These are phyloP conservation scores for Tridacna gigas DNA, from an alignment of 2,888 invertebrate genomes.

Conservation along the genomic window DNA sequence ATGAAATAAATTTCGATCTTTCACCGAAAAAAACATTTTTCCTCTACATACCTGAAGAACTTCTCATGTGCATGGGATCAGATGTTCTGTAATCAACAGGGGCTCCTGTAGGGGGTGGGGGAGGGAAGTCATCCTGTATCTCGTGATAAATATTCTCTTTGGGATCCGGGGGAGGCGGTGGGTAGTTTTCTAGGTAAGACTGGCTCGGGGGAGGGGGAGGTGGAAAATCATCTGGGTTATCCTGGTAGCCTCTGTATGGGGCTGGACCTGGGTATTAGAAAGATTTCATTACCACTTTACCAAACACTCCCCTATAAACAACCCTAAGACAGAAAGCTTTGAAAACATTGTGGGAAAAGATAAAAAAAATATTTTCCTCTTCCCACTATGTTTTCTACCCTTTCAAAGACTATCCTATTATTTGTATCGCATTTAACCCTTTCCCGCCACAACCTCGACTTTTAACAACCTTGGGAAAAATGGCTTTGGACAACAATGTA, in stretches of 20 bases:
- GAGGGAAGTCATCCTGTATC: slow-evolving; percentile 73
- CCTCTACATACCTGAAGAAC: slow-evolving; percentile 34
- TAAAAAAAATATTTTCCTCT: no score
- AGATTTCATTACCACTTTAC: background rate
- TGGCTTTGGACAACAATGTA: no score
- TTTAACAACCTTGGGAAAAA: no score
- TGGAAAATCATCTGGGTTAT: slow-evolving; percentile 70
- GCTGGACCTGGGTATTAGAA: slow-evolving; percentile 62
- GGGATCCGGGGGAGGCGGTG: slow-evolving; percentile 72
- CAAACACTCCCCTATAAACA: no score
- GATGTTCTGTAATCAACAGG: slow-evolving; percentile 48
- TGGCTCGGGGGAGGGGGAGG: slow-evolving; percentile 71
- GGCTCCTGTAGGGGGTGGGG: slow-evolving; percentile 73
- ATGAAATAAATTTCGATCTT: background rate
- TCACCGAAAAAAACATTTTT: background rate
- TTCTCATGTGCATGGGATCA: slow-evolving; percentile 47
- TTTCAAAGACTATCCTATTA: no score
- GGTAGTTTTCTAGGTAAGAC: slow-evolving; percentile 58
- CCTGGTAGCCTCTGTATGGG: slow-evolving; percentile 67
- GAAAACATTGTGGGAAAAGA: no score
- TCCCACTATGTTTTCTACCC: no score
- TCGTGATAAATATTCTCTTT: slow-evolving; percentile 69
- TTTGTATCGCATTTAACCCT: no score
- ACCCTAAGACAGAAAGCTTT: no score
- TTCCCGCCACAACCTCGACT: no score